Conservation (phyloP, 2,113 vertebrate species). For the Pteropus alecto region DNA sequence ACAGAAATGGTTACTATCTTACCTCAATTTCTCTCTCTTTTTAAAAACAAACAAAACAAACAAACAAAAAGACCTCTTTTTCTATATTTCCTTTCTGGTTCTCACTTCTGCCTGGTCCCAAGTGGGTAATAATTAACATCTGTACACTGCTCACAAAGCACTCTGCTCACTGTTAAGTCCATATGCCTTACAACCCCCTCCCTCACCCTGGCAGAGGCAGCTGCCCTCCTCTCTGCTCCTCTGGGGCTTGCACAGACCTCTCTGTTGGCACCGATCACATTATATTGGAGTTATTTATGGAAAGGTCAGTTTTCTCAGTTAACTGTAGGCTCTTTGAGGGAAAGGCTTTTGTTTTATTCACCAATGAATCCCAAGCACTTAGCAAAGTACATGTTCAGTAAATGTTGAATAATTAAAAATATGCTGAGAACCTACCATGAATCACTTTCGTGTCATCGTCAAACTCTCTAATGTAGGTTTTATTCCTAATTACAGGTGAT, state of each 20-base stretch:
- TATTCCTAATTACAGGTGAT: background rate
- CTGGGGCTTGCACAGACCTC: accelerated
- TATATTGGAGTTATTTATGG: background rate
- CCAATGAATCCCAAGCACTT: background rate
- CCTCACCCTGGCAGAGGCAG: background rate
- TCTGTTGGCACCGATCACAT: background rate
- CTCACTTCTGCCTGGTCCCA: background rate
- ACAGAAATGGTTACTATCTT: background rate
- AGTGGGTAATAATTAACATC: background rate
- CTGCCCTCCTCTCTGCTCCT: background rate
- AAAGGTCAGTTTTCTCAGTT: background rate
- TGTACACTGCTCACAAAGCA: background rate
- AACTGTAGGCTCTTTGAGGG: background rate
- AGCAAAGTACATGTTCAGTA: background rate
- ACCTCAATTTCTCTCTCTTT: background rate
- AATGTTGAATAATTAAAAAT: background rate
- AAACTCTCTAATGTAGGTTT: background rate
- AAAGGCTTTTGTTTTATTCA: background rate
- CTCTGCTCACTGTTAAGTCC: background rate
- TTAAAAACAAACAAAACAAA: background rate
- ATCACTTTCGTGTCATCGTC: background rate
- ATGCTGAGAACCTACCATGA: background rate
- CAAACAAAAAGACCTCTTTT: background rate
- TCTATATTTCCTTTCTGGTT: background rate
- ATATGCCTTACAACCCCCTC: background rate